Base-by-base conservation (phyloP, 1,140 invertebrate species). In the Helicoverpa zea region DNA sequence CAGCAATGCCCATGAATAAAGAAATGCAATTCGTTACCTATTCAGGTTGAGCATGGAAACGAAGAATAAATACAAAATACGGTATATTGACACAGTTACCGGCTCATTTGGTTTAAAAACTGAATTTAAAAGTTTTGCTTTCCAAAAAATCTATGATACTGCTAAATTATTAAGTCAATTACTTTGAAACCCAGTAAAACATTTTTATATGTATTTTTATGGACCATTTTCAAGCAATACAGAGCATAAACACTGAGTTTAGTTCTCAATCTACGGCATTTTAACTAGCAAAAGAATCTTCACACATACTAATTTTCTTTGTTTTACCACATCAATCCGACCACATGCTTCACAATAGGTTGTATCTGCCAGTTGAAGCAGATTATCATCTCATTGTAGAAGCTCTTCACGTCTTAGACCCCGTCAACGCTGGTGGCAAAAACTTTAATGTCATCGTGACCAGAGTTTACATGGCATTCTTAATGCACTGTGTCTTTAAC, bases 61-160 rank as follows among this genome's bases (percentile, higher is more conserved):
- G 43, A 16, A 66, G 18, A 61, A 72, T 54, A 61, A 74, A 74
- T 73, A 66, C 80, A 74, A 70, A 83, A 81, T 77, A 83, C 83
- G 79, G 83, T 84, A 83, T 58, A 84, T 73, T 64, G 81, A 74
- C 83, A 82, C 54, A 84, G 61, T 68, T 83, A 80, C 29, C 23
- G 11, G 30, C 52, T 35, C 30, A 54, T n/a, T 52, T 70, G 49
- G 13, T 9, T 70, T 52, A 2, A 12, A 72, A 72, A 70, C 47
- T 3, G 51, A 72, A 52, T 30, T 72, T 1, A 54, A 70, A 54
- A 72, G 35, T 43, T 43, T 43, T 43, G 35, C 35, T 43, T 43
- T 43, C 35, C 35, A 43, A 43, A 43, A 4, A 43, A 5, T 35
- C 3, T 35, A 35, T 43, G 35, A 23, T 23, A 1, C 7, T 43